phyloP scores from a whole-genome alignment of 2,888 invertebrate species.

The Lymantria dispar region DNA sequence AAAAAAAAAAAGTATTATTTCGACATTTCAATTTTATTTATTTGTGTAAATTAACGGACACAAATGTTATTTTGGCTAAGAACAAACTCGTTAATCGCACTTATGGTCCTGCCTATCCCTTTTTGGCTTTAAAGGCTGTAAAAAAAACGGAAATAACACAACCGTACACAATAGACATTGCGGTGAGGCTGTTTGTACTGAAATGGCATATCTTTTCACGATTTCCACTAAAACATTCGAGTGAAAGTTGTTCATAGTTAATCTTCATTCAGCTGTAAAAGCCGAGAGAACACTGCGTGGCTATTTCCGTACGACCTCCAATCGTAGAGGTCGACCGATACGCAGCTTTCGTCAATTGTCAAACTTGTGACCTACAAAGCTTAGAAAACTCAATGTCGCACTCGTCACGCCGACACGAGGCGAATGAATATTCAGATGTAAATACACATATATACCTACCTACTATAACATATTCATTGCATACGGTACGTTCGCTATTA shows the following conservation, averaged over 20 bases:
- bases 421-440: not conserved
- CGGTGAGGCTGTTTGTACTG: slow-evolving; percentile 19
- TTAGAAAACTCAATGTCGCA: slow-evolving; percentile 36
- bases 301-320: slow-evolving; percentile 47
- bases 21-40: no score
- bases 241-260: slow-evolving; percentile 20
- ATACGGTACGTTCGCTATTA: no score
- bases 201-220: slow-evolving; percentile 10
- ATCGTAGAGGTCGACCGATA: slow-evolving; percentile 35
- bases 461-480: no score
- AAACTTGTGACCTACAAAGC: slow-evolving; percentile 32
- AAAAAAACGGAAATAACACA: no score
- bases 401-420: slow-evolving; percentile 3
- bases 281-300: slow-evolving; percentile 19
- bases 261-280: slow-evolving; percentile 26
- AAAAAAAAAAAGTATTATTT: no score
- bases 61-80: no score
- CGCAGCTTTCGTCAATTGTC: slow-evolving; percentile 45
- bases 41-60: no score
- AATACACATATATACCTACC: not conserved
- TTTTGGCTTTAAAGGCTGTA: no score
- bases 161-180: not conserved
- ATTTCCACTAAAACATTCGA: slow-evolving; percentile 6
- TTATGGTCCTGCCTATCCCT: no score
- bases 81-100: no score